Evolutionary conservation across 2,888 invertebrate species (phyloP).

Genomic region (Leucania comma): DNA sequence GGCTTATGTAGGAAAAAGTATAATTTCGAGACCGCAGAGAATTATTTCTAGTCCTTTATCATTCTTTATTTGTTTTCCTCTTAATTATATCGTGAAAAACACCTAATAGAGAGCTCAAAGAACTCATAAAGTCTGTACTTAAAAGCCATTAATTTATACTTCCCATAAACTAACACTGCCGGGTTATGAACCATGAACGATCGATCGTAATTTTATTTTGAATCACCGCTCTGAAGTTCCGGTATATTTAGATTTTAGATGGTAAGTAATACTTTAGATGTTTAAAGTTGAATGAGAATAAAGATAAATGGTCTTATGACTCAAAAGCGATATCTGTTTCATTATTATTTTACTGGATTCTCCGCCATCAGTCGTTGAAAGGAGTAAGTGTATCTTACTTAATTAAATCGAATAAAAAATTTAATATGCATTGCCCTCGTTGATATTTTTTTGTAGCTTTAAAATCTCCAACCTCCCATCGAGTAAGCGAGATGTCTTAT

Average conservation of each 20-base stretch:
- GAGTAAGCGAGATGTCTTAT: neutral
- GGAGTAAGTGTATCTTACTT: no score
- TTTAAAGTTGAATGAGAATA: constrained; percentile 28
- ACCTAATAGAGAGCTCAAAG: constrained; percentile 39
- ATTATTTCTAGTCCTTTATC: constrained; percentile 18
- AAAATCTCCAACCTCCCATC: neutral
- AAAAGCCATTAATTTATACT: constrained; percentile 46
- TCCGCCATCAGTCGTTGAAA: neutral
- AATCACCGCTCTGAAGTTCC: constrained; percentile 43
- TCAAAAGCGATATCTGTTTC: constrained; percentile 20
- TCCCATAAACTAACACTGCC: constrained; percentile 48
- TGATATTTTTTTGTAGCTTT: no score
- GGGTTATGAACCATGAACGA: constrained; percentile 55
- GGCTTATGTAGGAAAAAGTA: constrained; percentile 24
- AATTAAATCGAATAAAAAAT: neutral
- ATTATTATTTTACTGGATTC: constrained; percentile 21
- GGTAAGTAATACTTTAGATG: constrained; percentile 37
- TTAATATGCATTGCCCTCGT: neutral
- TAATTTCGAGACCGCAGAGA: constrained; percentile 14
- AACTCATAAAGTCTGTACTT: constrained; percentile 43
- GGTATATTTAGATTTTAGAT: constrained; percentile 50
- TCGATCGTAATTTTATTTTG: constrained; percentile 60
- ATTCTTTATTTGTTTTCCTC: constrained; percentile 8
- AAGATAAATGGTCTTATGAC: constrained; percentile 23
- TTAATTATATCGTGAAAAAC: constrained; percentile 36